phyloP scores from a whole-genome alignment of 2,113 vertebrate species.

The Clarias magur region DNA sequence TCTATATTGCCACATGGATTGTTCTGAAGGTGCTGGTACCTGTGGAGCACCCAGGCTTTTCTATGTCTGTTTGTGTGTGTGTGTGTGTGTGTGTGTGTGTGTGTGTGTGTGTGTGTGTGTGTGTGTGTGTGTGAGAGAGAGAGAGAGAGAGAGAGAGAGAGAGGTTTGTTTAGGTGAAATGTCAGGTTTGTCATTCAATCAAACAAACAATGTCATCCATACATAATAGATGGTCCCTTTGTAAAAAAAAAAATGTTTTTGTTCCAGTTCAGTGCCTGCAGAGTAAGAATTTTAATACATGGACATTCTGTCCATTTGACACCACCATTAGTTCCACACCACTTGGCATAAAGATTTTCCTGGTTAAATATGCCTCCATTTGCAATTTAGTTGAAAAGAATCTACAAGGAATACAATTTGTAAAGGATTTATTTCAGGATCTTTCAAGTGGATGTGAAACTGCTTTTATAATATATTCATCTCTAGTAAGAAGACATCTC shows the following conservation, averaged over 20 bases:
- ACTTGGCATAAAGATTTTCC: constrained; percentile 29
- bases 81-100: constrained; percentile 32
- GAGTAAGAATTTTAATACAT: constrained; percentile 24
- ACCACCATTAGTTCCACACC: constrained; percentile 32
- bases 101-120: constrained; percentile 9
- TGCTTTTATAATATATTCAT: background rate
- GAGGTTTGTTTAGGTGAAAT: constrained; percentile 27
- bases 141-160: background rate
- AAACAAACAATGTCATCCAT: constrained; percentile 31
- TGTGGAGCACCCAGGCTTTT: constrained; percentile 38
- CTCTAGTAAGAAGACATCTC: background rate
- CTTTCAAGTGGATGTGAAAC: constrained; percentile 41
- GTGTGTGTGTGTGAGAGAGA: constrained; percentile 16
- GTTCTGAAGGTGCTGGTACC: constrained; percentile 58
- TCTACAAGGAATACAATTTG: background rate
- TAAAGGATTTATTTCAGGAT: background rate
- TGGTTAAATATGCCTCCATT: background rate
- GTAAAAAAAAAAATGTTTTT: constrained; percentile 21
- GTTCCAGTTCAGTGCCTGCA: constrained; percentile 38
- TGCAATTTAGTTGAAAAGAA: background rate
- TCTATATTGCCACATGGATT: constrained; percentile 56
- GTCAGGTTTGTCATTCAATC: constrained; percentile 53
- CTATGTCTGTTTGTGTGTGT: constrained; percentile 40
- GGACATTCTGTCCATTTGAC: background rate
- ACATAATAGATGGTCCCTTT: constrained; percentile 1